Evolutionary conservation across 2,888 invertebrate species (phyloP).

Genomic region (Athalia rosae): DNA sequence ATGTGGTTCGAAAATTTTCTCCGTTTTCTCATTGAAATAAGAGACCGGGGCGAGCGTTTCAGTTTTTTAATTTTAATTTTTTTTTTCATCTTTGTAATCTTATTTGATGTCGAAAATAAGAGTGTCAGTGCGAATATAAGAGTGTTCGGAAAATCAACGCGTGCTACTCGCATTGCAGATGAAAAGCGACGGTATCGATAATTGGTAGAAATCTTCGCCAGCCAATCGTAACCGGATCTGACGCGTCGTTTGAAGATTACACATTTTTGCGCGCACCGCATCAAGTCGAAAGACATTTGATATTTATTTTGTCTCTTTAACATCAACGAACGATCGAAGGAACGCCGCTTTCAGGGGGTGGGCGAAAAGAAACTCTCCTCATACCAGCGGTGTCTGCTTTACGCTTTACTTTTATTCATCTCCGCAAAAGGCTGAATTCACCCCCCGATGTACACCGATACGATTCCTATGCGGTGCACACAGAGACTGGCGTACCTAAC

Average conservation of each 20-base stretch:
- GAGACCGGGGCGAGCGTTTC: neutral
- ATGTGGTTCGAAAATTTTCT: neutral
- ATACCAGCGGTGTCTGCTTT: slow-evolving; percentile 54
- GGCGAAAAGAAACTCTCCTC: slow-evolving; percentile 51
- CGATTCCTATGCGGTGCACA: neutral
- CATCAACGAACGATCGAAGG: slow-evolving; percentile 18
- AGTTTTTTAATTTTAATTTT: neutral
- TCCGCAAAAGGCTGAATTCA: slow-evolving; percentile 55
- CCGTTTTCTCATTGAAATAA: neutral
- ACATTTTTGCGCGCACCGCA: slow-evolving; percentile 55
- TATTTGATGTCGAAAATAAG: slow-evolving; percentile 19
- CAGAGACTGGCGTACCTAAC: neutral
- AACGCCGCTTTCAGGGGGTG: slow-evolving; percentile 34
- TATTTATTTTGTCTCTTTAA: slow-evolving; percentile 65
- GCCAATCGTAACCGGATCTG: slow-evolving; percentile 46
- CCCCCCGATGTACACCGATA: slow-evolving; percentile 22
- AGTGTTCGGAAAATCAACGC: slow-evolving; percentile 71
- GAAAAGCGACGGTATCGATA: slow-evolving; percentile 70
- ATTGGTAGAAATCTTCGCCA: slow-evolving; percentile 69
- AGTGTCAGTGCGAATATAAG: slow-evolving; percentile 45
- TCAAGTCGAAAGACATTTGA: slow-evolving; percentile 57
- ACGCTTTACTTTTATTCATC: slow-evolving; percentile 64
- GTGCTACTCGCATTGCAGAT: slow-evolving; percentile 59
- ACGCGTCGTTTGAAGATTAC: slow-evolving; percentile 68
- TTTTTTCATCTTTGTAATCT: neutral